Evolutionary conservation across 2,797 vertebrate genomes (phyloP), one percentile per base, ranked within the genome.

Genomic region (Oreonectes daqikongensis): DNA sequence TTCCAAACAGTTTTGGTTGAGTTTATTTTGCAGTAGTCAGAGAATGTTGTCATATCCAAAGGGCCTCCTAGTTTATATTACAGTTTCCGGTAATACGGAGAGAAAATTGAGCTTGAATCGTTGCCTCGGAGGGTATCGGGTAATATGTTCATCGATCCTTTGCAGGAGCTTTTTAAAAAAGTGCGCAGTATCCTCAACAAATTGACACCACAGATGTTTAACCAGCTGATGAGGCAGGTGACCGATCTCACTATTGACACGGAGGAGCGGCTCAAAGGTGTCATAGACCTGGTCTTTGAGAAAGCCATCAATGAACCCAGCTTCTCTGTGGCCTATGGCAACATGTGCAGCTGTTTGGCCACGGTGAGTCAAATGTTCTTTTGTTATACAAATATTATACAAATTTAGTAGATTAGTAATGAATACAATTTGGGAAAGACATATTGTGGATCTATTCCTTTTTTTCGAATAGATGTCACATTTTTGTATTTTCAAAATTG

Each of bases 101-200:
- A 57, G 52, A 32, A 73, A 57, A 24, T 40, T 4, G 26, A 20
- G 26, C 38, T 71, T 12, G 6, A 3, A n/a, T 44, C 24, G 15
- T 40, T 72, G 44, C 9, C 8, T 46, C 26, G 60, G 50, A 48
- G 32, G 14, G 9, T 22, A 59, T 15, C 40, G 3, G 69, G 12
- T 61, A 18, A 12, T 64, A 6, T 69, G 28, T 73, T 63, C 5
- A 26, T 24, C 69, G 0, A 32, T 30, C 7, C 46, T 18, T 72
- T 74, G 18, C 81, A 96, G 95, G 94, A 95, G 35, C 91, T 96
- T 83, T 96, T 96, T 88, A 93, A 94, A 72, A 95, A 94, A 86
- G 95, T 96, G 71, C 93, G 94, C 57, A 95, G 95, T 89, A 96
- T 96, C 88, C 88, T 95, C 80, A 96, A 96, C 89, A 96, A 95